Percentiles rank a stretch among this genome's conserved stretches.
Conservation (phyloP, 2,797 vertebrate genomes). For the Xiphorhynchus erythropygius region DNA sequence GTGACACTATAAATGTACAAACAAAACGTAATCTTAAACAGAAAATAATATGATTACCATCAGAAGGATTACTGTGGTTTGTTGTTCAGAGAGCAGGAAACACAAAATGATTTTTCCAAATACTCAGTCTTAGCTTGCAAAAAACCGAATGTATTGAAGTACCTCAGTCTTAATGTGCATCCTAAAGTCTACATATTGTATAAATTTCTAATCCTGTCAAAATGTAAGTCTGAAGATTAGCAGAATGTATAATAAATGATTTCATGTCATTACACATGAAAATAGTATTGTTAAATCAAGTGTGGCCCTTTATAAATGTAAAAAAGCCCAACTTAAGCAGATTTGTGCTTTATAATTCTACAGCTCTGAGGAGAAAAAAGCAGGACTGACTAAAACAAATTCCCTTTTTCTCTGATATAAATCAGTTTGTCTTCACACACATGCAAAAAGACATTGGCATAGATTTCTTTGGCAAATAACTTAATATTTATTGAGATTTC, state of each 20-base stretch:
- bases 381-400: slow-evolving; percentile 29
- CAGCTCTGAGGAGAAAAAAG: slow-evolving; percentile 27
- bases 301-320: slow-evolving; percentile 67
- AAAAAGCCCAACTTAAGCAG: slow-evolving; percentile 65
- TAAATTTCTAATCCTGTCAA: slow-evolving; percentile 74
- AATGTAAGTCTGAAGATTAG: slow-evolving; percentile 75
- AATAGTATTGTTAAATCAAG: slow-evolving; percentile 76
- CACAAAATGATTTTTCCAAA: slow-evolving; percentile 66
- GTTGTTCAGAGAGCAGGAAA: slow-evolving; percentile 70
- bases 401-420: slow-evolving; percentile 43
- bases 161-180: slow-evolving; percentile 64
- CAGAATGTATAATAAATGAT: slow-evolving; percentile 78
- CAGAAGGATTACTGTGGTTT: slow-evolving; percentile 68
- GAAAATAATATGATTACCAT: slow-evolving; percentile 66
- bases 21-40: slow-evolving; percentile 71
- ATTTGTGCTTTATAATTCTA: slow-evolving; percentile 54
- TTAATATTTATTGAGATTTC: slow-evolving; percentile 65
- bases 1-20: slow-evolving; percentile 63
- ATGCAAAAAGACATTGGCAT: slow-evolving; percentile 57
- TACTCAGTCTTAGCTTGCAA: slow-evolving; percentile 63
- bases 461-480: slow-evolving; percentile 43
- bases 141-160: slow-evolving; percentile 70
- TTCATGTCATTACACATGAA: slow-evolving; percentile 72
- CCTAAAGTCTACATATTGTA: slow-evolving; percentile 71
- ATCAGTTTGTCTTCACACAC: slow-evolving; percentile 71